Percentiles rank a stretch among this genome's conserved stretches.
These are phyloP conservation scores for Neodiprion lecontei DNA, from an alignment of 1,140 invertebrate genomes.

Conservation along the genomic window DNA sequence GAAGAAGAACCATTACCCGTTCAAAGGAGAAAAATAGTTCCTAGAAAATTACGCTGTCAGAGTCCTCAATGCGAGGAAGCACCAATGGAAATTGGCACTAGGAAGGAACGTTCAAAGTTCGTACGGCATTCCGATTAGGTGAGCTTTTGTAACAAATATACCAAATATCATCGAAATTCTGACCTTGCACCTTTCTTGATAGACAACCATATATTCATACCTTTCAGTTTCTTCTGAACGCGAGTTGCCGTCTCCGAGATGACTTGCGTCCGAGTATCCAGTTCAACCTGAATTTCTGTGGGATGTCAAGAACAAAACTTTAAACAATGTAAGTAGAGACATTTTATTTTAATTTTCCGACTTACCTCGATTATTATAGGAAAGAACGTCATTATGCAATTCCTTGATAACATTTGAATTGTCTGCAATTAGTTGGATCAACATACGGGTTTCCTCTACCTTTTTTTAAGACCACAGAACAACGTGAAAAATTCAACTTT, in stretches of 20 bases:
- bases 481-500: conserved; percentile 7
- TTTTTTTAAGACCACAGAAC: conserved; percentile 37
- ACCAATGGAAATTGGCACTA: neutral
- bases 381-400: conserved; percentile 66
- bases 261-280: conserved; percentile 57
- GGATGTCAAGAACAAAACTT: conserved; percentile 21
- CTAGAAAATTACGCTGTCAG: neutral
- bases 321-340: conserved; percentile 11
- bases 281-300: conserved; percentile 65
- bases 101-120: neutral
- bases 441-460: conserved; percentile 62
- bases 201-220: conserved; percentile 29
- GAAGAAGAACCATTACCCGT: neutral
- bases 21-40: neutral
- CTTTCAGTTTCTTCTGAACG: conserved; percentile 50
- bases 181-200: neutral
- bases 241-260: conserved; percentile 51
- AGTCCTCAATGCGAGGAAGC: neutral
- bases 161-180: neutral
- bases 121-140: neutral
- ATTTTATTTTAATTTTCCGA: conserved; percentile 11
- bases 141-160: neutral
- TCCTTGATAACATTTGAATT: conserved; percentile 63
- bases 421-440: conserved; percentile 60
- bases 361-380: conserved; percentile 64